Conservation (phyloP, 1,140 invertebrate species). For the Dreissena rostriformis region DNA sequence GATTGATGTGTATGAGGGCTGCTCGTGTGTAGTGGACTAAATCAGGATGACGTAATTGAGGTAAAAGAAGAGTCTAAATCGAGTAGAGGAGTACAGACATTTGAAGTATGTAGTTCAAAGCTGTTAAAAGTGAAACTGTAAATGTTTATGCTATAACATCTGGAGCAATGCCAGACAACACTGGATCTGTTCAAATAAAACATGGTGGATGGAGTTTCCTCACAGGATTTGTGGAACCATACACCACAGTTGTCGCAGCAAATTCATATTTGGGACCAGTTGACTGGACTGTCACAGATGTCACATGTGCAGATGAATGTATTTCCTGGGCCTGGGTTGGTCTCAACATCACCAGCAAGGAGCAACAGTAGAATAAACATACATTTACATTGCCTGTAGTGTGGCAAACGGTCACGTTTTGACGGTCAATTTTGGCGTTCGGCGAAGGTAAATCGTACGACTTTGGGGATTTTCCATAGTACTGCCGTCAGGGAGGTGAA, state of each 20-base stretch:
- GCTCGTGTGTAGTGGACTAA: neutral
- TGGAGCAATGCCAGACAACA: conserved; percentile 7
- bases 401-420: neutral
- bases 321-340: no score
- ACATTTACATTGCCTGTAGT: neutral
- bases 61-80: no score
- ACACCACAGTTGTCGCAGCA: no score
- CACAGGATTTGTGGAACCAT: conserved; percentile 3
- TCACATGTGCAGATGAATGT: neutral
- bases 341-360: no score
- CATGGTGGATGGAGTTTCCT: neutral
- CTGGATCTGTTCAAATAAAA: conserved; percentile 13
- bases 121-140: no score
- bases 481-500: no score
- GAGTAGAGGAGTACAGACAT: no score
- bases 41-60: no score
- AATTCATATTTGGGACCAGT: neutral
- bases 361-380: neutral
- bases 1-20: neutral
- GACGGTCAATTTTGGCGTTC: conserved; percentile 2
- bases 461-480: no score
- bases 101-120: no score
- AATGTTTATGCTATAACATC: no score
- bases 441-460: neutral
- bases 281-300: conserved; percentile 2